Base-by-base conservation (phyloP, 1,140 invertebrate genomes). In the Sycobia sp. region DNA sequence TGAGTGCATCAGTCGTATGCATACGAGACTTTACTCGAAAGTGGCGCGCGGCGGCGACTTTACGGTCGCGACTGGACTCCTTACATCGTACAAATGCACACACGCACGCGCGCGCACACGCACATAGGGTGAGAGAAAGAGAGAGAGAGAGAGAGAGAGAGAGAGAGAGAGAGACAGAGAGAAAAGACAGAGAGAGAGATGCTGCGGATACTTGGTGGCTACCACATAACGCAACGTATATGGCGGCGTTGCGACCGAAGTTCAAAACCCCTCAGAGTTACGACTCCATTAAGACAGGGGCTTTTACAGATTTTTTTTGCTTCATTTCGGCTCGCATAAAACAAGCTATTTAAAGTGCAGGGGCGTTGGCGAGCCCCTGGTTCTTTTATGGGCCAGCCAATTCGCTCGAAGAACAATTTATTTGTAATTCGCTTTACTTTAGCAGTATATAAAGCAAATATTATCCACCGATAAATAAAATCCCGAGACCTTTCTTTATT, bases 271-370 rank as follows among this genome's bases (percentile, higher is more conserved):
- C n/a, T n/a, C 23, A 47, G 66, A 75, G 71, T 73, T 75, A 75
- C 69, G 73, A 73, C 72, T 75, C 73, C 69, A 73, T 75, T 75
- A 75, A 73, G 73, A 66, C 11, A 14, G 23, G 64, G 64, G 44
- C 43, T 62, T 58, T 66, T 29, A 46, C 65, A 54, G 36, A 68
- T 71, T 71, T 68, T 67, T 71, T 71, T 46, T 55, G 47, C 59
- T 60, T 57, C 69, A 65, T 71, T 72, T 72, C 67, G 66, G 67
- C 60, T 67, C 69, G 71, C 68, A 74, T 73, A 73, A 74, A 74
- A 72, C 69, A 44, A 70, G 73, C 73, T 74, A 73, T 74, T 74
- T 74, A 73, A 73, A 70, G 67, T 50, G 49, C 63, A 65, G 64
- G 59, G 69, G 65, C 73, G 68, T 63, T 34, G 39, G 43, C 44